Evolutionary conservation across 2,797 vertebrate genomes (phyloP).

Genomic region (Bradypus variegatus): DNA sequence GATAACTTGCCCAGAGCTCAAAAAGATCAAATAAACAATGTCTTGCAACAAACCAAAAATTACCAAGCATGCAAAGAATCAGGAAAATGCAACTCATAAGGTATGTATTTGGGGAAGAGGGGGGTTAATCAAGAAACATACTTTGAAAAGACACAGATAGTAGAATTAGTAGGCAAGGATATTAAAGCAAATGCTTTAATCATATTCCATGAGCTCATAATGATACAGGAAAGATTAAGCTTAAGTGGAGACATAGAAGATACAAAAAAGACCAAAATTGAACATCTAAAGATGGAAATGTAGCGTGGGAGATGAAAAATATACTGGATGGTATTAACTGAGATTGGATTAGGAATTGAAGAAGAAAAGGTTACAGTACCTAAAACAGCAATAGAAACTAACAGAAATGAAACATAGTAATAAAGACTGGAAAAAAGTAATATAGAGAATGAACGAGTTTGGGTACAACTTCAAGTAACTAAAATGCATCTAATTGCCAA

Average conservation of each 20-base stretch:
- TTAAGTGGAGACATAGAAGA: background rate
- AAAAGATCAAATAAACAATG: background rate
- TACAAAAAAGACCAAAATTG: background rate
- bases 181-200: background rate
- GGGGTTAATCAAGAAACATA: background rate
- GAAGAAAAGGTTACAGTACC: background rate
- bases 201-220: background rate
- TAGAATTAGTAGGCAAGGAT: background rate
- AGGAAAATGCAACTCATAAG: background rate
- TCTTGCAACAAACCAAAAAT: background rate
- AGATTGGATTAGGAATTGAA: background rate
- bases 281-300: background rate
- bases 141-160: background rate
- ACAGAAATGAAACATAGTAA: background rate
- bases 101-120: background rate
- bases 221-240: background rate
- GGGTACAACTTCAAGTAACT: background rate
- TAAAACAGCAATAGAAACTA: background rate
- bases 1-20: background rate
- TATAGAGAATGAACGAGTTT: background rate
- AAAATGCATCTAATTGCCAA: background rate
- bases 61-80: background rate
- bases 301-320: background rate
- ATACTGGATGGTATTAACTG: background rate
- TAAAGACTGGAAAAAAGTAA: background rate